Base-by-base conservation (phyloP, 2,888 invertebrate genomes). In the Netelia melanura region DNA sequence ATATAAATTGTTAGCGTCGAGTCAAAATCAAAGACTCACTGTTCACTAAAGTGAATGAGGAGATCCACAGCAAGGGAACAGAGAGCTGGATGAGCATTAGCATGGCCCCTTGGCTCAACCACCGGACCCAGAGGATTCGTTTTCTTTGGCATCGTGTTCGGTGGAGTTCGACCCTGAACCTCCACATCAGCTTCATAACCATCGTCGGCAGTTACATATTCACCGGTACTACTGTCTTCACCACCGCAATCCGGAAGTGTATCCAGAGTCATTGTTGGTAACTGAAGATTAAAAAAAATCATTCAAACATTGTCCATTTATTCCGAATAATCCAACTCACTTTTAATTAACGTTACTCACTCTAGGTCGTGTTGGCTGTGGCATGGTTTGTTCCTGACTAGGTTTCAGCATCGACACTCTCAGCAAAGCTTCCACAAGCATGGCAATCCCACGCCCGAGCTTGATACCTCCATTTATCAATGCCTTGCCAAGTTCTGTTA, bases 111-210 rank as follows among this genome's bases (percentile, higher is more conserved):
- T 14, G 92, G 88, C 79, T 94, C 94, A 9, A 92, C 87, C 8
- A 92, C 91, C 79, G 91, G 89, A 3, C 89, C 90, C 44, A 90
- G 82, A 1, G 91, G 86, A 77, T 88, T 90, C 17, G 30, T 88
- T 74, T 89, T 90, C 76, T 89, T 88, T 1, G 89, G 83, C 9
- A 85, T 83, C 84, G 77, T 88, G 43, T 84, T 90, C 21, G 86
- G 90, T 8, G 89, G 88, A 88, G 86, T 92, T 86, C 90, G 91
- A 74, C 89, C 92, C 25, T 92, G 93, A 43, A 95, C 91, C 91
- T 96, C 96, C 10, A 96, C 94, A 88, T 96, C 96, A 5, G 96
- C 96, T 93, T 96, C 96, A 87, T 96, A 96, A 0, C 96, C 96
- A 89, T 96, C 96, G 88, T 96, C 96, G 1, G 95, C 95, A 52